These are phyloP conservation scores for Eustalomyia histrio DNA, from an alignment of 2,888 invertebrate genomes.

Conservation along the genomic window DNA sequence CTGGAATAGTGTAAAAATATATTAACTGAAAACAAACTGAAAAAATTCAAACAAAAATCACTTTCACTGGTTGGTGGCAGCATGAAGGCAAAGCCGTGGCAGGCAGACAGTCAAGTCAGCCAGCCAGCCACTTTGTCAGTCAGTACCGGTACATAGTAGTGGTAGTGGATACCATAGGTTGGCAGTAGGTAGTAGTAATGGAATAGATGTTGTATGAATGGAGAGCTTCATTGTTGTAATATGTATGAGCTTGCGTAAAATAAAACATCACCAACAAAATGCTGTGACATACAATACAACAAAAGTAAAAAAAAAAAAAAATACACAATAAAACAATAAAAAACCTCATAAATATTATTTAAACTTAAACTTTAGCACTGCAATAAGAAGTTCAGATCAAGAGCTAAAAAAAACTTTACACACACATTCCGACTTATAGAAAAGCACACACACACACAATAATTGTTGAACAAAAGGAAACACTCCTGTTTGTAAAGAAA, in stretches of 20 bases:
- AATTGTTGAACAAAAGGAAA: constrained; percentile 8
- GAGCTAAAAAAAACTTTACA: neutral
- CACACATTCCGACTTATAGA: neutral
- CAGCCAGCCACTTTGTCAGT: neutral
- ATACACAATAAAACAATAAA: constrained; percentile 17
- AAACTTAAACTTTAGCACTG: constrained; percentile 29
- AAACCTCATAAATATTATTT: constrained; percentile 18
- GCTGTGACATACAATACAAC: constrained; percentile 30
- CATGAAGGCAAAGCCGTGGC: constrained; percentile 41
- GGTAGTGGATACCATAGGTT: neutral
- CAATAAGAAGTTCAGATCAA: constrained; percentile 12
- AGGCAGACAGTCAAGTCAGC: constrained; percentile 17
- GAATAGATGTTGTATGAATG: constrained; percentile 11
- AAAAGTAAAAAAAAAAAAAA: neutral
- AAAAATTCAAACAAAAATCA: constrained; percentile 74
- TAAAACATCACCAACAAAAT: neutral
- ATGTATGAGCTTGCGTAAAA: constrained; percentile 42
- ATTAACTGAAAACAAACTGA: constrained; percentile 27
- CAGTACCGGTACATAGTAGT: constrained; percentile 16
- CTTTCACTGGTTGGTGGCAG: constrained; percentile 72
- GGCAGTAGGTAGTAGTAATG: constrained; percentile 18
- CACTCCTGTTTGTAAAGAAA: constrained; percentile 1
- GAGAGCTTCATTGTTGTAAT: constrained; percentile 34
- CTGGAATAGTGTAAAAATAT: constrained; percentile 38
- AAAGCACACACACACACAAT: neutral